Evolutionary conservation across 2,797 vertebrate genomes (phyloP).

Genomic region (Aplochiton taeniatus): DNA sequence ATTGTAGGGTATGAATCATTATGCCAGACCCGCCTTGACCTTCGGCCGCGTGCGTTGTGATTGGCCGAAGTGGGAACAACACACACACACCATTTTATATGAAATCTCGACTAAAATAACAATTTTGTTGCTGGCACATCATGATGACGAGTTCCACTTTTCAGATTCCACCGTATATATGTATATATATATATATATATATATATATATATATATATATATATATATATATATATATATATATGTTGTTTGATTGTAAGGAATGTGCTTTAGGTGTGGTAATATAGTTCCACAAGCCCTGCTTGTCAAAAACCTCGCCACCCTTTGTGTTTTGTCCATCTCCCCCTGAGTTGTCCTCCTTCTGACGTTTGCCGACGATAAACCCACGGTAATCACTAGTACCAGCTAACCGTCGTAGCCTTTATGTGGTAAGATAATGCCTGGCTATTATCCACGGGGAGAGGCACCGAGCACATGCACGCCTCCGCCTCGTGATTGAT

Average conservation of each 20-base stretch:
- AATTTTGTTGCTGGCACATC: too few relatives aligned
- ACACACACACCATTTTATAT: slow-evolving; percentile 57
- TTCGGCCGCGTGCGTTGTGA: slow-evolving; percentile 57
- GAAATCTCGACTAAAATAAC: slow-evolving; percentile 8
- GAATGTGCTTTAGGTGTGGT: too few relatives aligned
- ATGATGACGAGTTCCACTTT: too few relatives aligned
- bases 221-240: too few relatives aligned
- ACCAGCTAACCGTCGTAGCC: too few relatives aligned
- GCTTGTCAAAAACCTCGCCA: too few relatives aligned
- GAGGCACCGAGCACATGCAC: slow-evolving; percentile 51
- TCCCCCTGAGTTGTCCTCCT: slow-evolving; percentile 9
- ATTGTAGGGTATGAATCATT: slow-evolving; percentile 75
- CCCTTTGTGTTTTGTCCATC: not conserved
- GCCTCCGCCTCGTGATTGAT: slow-evolving; percentile 63
- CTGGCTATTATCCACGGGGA: slow-evolving; percentile 49
- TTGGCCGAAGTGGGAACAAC: slow-evolving; percentile 47
- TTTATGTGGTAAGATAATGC: slow-evolving; percentile 60
- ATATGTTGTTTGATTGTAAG: too few relatives aligned
- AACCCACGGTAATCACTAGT: too few relatives aligned
- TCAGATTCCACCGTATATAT: too few relatives aligned
- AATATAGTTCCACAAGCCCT: too few relatives aligned
- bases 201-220: too few relatives aligned
- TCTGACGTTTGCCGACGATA: slow-evolving; percentile 10
- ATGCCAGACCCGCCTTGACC: slow-evolving; percentile 72
- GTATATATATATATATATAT: too few relatives aligned